A percentile compares a stretch with the other conserved stretches of the same genome.
Conservation (phyloP, 2,797 vertebrate genomes). For the Aselliscus stoliczkanus region DNA sequence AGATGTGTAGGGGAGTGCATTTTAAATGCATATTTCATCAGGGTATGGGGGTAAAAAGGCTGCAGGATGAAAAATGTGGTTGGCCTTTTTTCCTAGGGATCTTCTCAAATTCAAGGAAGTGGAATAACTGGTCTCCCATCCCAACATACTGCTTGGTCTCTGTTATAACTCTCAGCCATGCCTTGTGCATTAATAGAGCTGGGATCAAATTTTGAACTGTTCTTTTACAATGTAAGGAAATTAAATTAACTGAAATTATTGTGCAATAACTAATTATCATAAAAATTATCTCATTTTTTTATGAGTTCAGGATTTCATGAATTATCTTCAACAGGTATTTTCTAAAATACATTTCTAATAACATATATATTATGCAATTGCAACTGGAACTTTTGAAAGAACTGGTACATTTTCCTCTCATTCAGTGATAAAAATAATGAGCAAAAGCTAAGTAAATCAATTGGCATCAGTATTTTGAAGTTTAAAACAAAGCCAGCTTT, state of each 20-base stretch:
- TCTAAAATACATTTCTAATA: background rate
- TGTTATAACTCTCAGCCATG: background rate
- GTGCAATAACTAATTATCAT: background rate
- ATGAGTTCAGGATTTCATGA: constrained; percentile 38
- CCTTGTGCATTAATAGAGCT: background rate
- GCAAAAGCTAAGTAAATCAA: background rate
- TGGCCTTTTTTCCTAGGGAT: constrained; percentile 13
- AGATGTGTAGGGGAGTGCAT: background rate
- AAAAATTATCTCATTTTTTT: background rate
- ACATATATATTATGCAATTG: background rate
- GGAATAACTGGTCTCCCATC: background rate
- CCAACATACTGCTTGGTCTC: background rate
- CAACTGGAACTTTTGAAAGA: background rate
- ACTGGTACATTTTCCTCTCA: constrained; percentile 12
- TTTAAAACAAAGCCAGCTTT: background rate
- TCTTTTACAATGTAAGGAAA: background rate
- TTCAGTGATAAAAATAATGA: constrained; percentile 27
- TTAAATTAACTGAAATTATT: constrained; percentile 38
- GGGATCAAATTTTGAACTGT: background rate
- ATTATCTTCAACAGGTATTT: background rate
- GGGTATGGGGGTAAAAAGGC: background rate
- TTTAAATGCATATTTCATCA: constrained; percentile 18
- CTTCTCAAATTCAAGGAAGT: background rate
- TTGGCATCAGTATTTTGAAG: background rate
- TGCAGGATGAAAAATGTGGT: background rate